These are phyloP conservation scores for Telenomus remus DNA, from an alignment of 1,140 invertebrate species.

Conservation along the genomic window DNA sequence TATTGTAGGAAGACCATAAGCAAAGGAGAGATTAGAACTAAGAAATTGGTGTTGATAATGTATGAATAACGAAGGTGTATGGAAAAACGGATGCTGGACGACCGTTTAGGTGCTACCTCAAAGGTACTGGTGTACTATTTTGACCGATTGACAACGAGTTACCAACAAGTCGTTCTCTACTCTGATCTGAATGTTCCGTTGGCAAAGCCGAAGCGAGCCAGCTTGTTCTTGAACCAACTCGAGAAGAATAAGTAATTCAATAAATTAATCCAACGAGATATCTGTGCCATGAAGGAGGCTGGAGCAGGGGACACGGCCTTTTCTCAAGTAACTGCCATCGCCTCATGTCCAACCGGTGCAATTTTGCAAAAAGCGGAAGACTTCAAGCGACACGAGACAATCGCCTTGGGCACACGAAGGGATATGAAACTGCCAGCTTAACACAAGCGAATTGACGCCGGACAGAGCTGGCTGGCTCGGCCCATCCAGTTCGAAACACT, in stretches of 20 bases:
- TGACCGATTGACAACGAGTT: slow-evolving; percentile 56
- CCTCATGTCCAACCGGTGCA: slow-evolving; percentile 57
- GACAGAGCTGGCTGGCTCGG: slow-evolving; percentile 31
- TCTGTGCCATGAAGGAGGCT: slow-evolving; percentile 43
- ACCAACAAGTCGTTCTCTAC: slow-evolving; percentile 50
- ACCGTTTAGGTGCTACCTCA: slow-evolving; percentile 55
- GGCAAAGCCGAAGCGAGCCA: slow-evolving; percentile 31
- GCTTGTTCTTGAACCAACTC: slow-evolving; percentile 14
- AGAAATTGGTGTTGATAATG: too few species aligned
- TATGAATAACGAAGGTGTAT: slow-evolving; percentile 37
- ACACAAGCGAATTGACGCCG: slow-evolving; percentile 7
- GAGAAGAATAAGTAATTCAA: slow-evolving; percentile 45
- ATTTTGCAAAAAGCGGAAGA: slow-evolving; percentile 34
- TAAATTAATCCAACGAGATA: slow-evolving; percentile 50
- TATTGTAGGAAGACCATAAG: neutral
- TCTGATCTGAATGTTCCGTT: slow-evolving; percentile 49
- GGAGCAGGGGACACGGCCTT: slow-evolving; percentile 60
- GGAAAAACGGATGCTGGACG: slow-evolving; percentile 55
- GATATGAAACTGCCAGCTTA: slow-evolving; percentile 47
- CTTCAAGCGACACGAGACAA: slow-evolving; percentile 33
- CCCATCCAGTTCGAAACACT: too few species aligned
- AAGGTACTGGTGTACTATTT: slow-evolving; percentile 55
- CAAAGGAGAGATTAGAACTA: too few species aligned
- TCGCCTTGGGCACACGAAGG: slow-evolving; percentile 39
- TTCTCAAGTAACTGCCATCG: slow-evolving; percentile 68